A percentile compares a stretch with the other conserved stretches of the same genome.
phyloP scores from a whole-genome alignment of 2,888 invertebrate species.

The Listrodromus nycthemerus region DNA sequence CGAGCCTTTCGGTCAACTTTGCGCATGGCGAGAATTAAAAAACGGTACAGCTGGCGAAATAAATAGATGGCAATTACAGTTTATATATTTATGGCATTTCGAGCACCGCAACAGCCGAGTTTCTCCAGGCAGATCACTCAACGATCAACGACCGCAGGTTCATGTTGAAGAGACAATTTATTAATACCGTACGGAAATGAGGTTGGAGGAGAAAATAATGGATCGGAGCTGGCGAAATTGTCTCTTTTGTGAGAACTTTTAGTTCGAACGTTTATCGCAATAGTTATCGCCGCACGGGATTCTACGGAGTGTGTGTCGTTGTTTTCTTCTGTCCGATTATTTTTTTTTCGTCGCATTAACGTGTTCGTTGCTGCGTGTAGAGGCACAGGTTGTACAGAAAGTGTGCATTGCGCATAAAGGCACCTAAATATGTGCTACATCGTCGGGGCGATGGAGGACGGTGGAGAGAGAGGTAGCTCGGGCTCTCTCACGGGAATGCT shows the following conservation, averaged over 20 bases:
- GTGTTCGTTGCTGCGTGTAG: not conserved
- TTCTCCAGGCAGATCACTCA: too few relatives aligned
- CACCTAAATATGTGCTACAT: slow-evolving; percentile 57
- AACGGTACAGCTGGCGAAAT: too few relatives aligned
- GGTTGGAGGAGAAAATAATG: not conserved
- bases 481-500: slow-evolving; percentile 52
- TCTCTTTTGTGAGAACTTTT: not conserved
- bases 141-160: too few relatives aligned
- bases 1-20: too few relatives aligned
- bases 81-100: too few relatives aligned
- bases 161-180: too few relatives aligned
- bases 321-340: not conserved
- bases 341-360: not conserved
- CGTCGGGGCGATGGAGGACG: slow-evolving; percentile 35
- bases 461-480: slow-evolving; percentile 8
- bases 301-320: not conserved
- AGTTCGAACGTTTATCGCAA: not conserved
- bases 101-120: too few relatives aligned
- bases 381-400: not conserved
- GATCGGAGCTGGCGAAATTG: not conserved
- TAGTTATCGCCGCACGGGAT: not conserved
- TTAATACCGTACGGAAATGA: too few relatives aligned
- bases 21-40: too few relatives aligned
- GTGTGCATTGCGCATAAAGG: slow-evolving; percentile 37
- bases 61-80: too few relatives aligned